Conservation (phyloP, 2,797 vertebrate genomes). For the Brachyrhaphis roseni region DNA sequence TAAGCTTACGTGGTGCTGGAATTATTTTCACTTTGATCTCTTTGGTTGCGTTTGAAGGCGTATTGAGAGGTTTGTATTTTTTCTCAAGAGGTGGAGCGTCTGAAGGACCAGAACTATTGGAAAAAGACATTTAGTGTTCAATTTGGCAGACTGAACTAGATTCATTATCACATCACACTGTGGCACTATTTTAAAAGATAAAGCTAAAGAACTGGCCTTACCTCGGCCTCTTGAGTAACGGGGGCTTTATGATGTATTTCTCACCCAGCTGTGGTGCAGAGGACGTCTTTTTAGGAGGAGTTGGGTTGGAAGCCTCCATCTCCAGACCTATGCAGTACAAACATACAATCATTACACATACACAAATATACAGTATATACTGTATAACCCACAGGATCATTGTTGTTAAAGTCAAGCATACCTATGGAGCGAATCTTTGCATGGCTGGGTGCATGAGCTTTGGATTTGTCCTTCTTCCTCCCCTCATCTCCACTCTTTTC, state of each 20-base stretch:
- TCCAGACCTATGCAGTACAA: constrained; percentile 82
- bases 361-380: not conserved
- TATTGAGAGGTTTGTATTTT: constrained; percentile 96
- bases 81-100: constrained; percentile 88
- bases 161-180: not conserved
- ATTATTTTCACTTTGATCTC: constrained; percentile 99
- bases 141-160: not conserved
- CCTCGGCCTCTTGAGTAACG: constrained; percentile 91
- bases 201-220: constrained; percentile 51
- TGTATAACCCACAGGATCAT: not conserved
- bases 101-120: constrained; percentile 56
- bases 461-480: constrained; percentile 92
- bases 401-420: constrained; percentile 48
- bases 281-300: constrained; percentile 84
- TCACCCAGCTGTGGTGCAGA: constrained; percentile 82
- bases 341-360: not conserved
- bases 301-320: constrained; percentile 85
- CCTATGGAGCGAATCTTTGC: constrained; percentile 95
- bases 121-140: not conserved
- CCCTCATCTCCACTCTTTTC: constrained; percentile 83
- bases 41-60: constrained; percentile 89
- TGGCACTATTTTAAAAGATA: not conserved
- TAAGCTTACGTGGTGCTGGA: constrained; percentile 89
- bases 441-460: constrained; percentile 93
- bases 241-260: constrained; percentile 94